phyloP scores from a whole-genome alignment of 2,888 invertebrate species.

The Polymixis lichenea region DNA sequence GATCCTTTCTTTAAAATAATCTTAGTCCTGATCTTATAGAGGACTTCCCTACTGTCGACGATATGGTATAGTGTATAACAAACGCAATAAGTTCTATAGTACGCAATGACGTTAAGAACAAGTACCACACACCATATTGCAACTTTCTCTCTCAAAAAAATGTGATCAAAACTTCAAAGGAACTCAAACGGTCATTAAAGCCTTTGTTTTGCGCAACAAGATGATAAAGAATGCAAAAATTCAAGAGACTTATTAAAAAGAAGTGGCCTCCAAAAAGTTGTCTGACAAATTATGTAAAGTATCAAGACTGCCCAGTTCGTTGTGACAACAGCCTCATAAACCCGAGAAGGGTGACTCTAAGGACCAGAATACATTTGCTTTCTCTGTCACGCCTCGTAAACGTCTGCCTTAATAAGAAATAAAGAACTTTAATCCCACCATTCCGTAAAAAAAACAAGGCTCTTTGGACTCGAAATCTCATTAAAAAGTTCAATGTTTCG shows the following conservation, averaged over 20 bases:
- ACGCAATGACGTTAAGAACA: not conserved
- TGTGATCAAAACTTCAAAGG: not conserved
- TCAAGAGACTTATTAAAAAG: slow-evolving; percentile 8
- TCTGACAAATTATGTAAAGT: slow-evolving; percentile 39
- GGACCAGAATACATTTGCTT: slow-evolving; percentile 39
- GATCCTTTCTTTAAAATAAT: too few relatives aligned
- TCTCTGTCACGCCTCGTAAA: slow-evolving; percentile 34
- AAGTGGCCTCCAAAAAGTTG: slow-evolving; percentile 6
- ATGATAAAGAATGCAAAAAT: slow-evolving; percentile 17
- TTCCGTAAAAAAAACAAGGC: slow-evolving; percentile 15
- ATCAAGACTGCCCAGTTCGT: slow-evolving; percentile 23
- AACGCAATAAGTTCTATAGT: too few relatives aligned
- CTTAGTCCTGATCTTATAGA: not conserved
- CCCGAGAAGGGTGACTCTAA: slow-evolving; percentile 18
- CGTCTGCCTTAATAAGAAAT: slow-evolving; percentile 21
- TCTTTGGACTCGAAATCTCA: slow-evolving; percentile 2
- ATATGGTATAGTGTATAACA: too few relatives aligned
- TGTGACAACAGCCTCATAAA: slow-evolving; percentile 27
- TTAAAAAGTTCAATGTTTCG: slow-evolving; percentile 18
- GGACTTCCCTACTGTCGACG: too few relatives aligned
- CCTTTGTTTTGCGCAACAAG: not conserved
- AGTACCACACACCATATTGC: too few relatives aligned
- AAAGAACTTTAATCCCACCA: slow-evolving; percentile 22
- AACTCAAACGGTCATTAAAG: not conserved
- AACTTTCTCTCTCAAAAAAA: not conserved